These are phyloP conservation scores for Serripes groenlandicus DNA, from an alignment of 2,888 invertebrate species.

Conservation along the genomic window DNA sequence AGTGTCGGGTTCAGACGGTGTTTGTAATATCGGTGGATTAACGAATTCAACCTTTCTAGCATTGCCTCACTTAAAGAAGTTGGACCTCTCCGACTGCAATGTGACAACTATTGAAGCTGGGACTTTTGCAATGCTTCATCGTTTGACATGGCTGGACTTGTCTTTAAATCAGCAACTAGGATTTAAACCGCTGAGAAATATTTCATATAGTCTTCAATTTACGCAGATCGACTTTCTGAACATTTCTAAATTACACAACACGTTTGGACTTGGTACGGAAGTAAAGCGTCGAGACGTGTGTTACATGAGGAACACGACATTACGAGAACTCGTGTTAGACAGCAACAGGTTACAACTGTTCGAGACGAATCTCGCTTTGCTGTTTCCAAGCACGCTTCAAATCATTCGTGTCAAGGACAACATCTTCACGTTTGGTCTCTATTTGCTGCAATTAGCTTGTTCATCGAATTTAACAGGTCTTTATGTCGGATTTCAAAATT, in stretches of 20 bases:
- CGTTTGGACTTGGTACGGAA: conserved; percentile 39
- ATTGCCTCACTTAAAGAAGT: not conserved
- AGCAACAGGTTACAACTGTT: conserved; percentile 36
- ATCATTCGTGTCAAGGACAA: conserved; percentile 41
- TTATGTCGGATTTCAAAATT: conserved; percentile 16
- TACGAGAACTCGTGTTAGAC: conserved; percentile 35
- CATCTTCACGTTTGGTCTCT: conserved; percentile 48
- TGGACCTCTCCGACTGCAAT: conserved; percentile 8
- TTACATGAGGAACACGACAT: conserved; percentile 48
- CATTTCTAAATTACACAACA: conserved; percentile 35
- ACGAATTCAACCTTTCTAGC: not conserved
- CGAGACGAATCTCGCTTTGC: conserved; percentile 32
- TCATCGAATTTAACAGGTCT: not conserved
- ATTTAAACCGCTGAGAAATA: conserved; percentile 33
- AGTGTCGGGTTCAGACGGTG: not conserved
- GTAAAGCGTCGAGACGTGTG: conserved; percentile 36
- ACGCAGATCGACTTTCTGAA: conserved; percentile 46
- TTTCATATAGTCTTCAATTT: conserved; percentile 52
- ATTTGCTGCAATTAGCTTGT: conserved; percentile 41
- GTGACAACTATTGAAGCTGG: not conserved
- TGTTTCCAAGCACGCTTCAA: conserved; percentile 32
- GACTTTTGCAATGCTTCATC: not conserved
- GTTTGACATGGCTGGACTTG: conserved; percentile 29
- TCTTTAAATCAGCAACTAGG: conserved; percentile 50
- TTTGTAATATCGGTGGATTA: conserved; percentile 1